These are phyloP conservation scores for Cantharis rufa DNA, from an alignment of 2,888 invertebrate species.

Conservation along the genomic window DNA sequence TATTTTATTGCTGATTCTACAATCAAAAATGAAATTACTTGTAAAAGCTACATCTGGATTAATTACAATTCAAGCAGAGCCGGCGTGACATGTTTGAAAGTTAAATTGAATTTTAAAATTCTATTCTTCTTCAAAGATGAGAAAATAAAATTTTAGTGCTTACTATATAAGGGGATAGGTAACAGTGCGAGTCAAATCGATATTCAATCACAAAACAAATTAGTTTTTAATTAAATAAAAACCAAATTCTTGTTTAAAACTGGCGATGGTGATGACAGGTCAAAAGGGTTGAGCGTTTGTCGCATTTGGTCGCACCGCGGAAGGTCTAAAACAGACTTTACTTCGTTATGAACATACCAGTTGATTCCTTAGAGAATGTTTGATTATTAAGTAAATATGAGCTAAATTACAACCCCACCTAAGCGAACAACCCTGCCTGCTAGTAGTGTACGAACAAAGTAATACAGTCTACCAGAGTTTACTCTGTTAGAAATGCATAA, in stretches of 20 bases:
- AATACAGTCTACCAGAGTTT: background rate
- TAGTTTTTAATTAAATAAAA: constrained; percentile 47
- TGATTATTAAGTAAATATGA: background rate
- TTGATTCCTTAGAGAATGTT: background rate
- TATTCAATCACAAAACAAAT: constrained; percentile 49
- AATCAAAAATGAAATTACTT: background rate
- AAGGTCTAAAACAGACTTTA: constrained; percentile 29
- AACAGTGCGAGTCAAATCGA: constrained; percentile 36
- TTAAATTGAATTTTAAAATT: background rate
- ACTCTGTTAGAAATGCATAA: background rate
- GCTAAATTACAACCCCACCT: background rate
- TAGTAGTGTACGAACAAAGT: background rate
- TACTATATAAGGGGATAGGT: constrained; percentile 9
- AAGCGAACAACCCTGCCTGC: background rate
- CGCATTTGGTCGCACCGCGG: constrained; percentile 39
- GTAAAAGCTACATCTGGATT: background rate
- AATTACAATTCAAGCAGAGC: background rate
- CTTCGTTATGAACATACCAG: background rate
- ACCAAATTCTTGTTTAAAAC: constrained; percentile 39
- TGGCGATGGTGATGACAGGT: constrained; percentile 36
- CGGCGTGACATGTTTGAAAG: background rate
- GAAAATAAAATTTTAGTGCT: background rate
- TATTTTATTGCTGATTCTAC: background rate
- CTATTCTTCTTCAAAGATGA: background rate
- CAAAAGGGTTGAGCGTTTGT: constrained; percentile 34